Evolutionary conservation across 2,113 vertebrate genomes (phyloP), one percentile per base, ranked within the genome.

Genomic region (Alaudala cheleensis): DNA sequence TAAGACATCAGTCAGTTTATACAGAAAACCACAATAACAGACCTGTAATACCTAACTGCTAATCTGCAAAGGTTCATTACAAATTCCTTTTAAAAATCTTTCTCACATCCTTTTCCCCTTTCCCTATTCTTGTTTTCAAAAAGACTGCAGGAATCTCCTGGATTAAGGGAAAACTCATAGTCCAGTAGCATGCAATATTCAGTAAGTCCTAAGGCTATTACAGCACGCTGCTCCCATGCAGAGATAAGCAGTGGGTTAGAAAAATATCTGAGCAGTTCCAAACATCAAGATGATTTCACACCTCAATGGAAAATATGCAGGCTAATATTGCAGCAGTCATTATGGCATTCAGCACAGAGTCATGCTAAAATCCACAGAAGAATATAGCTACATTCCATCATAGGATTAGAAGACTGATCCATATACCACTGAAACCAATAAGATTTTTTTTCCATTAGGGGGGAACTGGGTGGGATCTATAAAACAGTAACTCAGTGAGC

Each of bases 271-370:
- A 96, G 90, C 60, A 90, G 93, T 94, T 96, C 90, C 82, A 96
- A 95, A 92, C 92, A 97, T 96, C 95, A 94, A 95, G 90, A 95
- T 93, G 95, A 97, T 96, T 96, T 97, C 94, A 97, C 95, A 97
- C 95, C 81, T 81, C 2, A 0, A 92, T 88, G 90, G 90, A 94
- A 96, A 96, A 93, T 92, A 96, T 49, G 88, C 90, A 86, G 67
- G 23, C 80, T 93, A 94, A 88, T 90, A 94, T 61, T 51, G 56
- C 90, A 93, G 72, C 76, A 86, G 88, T 88, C 93, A 91, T 90
- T 86, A 88, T 13, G 72, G 80, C 72, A 96, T 90, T 88, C 90
- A 93, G 76, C 61, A 81, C 53, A 77, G 37, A 93, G 90, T 51
- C 82, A 84, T 74, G 80, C 90, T 95, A 92, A 94, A 95, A 94